A percentile compares a stretch with the other conserved stretches of the same genome.
Conservation (phyloP, 53 echinoderm and acorn worm species). For the Paracentrotus lividus region DNA sequence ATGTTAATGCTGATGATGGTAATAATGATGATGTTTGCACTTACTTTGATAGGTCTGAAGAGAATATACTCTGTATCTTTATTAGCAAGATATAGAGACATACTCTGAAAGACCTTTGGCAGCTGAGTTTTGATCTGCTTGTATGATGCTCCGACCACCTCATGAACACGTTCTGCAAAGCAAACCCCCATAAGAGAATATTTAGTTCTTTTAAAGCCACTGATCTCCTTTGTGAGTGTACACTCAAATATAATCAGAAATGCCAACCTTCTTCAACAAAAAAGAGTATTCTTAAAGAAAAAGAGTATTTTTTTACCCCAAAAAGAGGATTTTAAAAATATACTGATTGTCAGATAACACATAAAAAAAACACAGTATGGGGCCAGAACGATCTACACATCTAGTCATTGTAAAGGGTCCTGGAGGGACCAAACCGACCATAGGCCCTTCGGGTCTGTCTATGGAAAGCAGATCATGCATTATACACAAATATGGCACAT, state of each 20-base stretch:
- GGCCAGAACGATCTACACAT: too few species aligned
- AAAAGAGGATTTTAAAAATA: too few species aligned
- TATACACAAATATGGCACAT: too few species aligned
- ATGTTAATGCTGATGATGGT: neutral
- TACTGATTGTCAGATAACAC: too few species aligned
- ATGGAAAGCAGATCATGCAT: too few species aligned
- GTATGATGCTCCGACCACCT: constrained; percentile 86
- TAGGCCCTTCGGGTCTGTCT: too few species aligned
- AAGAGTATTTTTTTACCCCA: too few species aligned
- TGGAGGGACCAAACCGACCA: too few species aligned
- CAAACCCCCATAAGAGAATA: neutral
- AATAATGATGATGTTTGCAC: neutral
- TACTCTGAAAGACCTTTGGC: constrained; percentile 83
- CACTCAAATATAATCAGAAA: neutral
- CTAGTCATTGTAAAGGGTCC: too few species aligned
- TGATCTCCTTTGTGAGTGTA: neutral
- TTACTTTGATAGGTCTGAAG: constrained; percentile 96
- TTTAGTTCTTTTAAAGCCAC: neutral
- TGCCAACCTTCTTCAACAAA: neutral
- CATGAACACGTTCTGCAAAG: constrained; percentile 89
- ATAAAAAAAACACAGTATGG: too few species aligned
- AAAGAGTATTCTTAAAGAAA: too few species aligned
- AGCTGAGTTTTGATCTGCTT: constrained; percentile 92
- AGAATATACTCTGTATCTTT: constrained; percentile 99
- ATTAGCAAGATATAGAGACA: constrained; percentile 95